A percentile compares a stretch with the other conserved stretches of the same genome.
Conservation (phyloP, 2,113 vertebrate genomes). For the Anas platyrhynchos region DNA sequence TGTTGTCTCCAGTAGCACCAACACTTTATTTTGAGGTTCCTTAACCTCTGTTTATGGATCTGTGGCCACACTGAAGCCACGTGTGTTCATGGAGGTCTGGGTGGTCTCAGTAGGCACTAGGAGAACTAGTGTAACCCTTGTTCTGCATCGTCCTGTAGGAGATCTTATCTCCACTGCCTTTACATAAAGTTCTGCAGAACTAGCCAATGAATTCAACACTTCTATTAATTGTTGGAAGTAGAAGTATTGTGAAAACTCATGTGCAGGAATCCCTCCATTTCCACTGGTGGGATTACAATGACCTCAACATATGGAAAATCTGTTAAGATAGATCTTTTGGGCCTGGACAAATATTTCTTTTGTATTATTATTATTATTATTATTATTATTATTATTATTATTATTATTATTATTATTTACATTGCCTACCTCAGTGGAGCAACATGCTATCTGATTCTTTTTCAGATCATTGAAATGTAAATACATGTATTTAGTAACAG, state of each 20-base stretch:
- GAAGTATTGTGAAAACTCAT: not conserved
- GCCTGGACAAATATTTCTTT: not conserved
- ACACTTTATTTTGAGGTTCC: not conserved
- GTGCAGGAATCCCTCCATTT: not conserved
- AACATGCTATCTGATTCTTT: not conserved
- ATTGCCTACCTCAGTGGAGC: not conserved
- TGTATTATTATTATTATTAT: no score
- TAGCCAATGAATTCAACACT: not conserved
- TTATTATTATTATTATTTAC: not conserved
- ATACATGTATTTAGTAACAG: not conserved
- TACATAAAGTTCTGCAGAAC: not conserved
- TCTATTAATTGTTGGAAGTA: not conserved
- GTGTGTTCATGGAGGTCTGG: not conserved
- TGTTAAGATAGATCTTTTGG: not conserved
- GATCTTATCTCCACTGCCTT: not conserved
- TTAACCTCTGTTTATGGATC: not conserved
- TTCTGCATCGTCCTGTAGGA: not conserved
- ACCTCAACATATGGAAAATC: fast-evolving
- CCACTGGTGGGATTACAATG: not conserved
- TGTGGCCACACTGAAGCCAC: fast-evolving
- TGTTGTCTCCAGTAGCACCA: not conserved
- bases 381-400: not conserved
- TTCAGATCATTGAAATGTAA: not conserved
- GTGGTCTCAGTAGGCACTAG: not conserved
- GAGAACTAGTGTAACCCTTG: fast-evolving